Evolutionary conservation across 1,140 invertebrate species (phyloP).

Genomic region (Cotesia vestalis): DNA sequence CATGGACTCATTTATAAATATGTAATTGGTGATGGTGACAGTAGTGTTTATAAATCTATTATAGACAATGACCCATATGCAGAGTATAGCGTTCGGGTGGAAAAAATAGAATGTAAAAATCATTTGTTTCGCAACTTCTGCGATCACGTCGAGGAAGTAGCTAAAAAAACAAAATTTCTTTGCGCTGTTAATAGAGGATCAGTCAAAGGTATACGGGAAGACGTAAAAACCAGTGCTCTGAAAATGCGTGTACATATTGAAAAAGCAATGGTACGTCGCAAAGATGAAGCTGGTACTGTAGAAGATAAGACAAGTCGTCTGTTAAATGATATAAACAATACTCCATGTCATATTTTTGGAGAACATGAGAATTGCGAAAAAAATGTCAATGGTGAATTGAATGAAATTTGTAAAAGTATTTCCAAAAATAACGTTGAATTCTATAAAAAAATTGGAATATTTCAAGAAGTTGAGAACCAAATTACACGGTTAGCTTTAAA

Average conservation of each 20-base stretch:
- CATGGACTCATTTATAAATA: conserved; percentile 49
- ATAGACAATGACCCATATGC: conserved; percentile 39
- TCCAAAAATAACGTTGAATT: too few species aligned
- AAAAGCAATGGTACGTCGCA: background rate
- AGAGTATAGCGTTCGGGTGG: conserved; percentile 38
- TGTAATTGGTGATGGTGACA: conserved; percentile 54
- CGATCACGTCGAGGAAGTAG: conserved; percentile 28
- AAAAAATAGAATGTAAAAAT: conserved; percentile 49
- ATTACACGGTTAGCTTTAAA: conserved; percentile 27
- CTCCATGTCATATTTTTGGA: conserved; percentile 42
- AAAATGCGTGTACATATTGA: too few species aligned
- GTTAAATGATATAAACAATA: conserved; percentile 38
- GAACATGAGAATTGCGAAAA: conserved; percentile 34
- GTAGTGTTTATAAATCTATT: conserved; percentile 44
- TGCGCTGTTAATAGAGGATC: background rate
- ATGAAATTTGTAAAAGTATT: too few species aligned
- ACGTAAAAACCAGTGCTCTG: too few species aligned
- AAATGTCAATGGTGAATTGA: too few species aligned
- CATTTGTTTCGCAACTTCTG: conserved; percentile 40
- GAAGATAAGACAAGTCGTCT: conserved; percentile 30
- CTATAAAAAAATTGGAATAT: background rate
- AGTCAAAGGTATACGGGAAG: too few species aligned
- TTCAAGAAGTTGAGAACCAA: conserved; percentile 18
- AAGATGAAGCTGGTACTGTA: conserved; percentile 14
- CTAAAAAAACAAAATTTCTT: background rate